These are phyloP conservation scores for Scyliorhinus canicula DNA, from an alignment of 2,797 vertebrate genomes.

Conservation along the genomic window DNA sequence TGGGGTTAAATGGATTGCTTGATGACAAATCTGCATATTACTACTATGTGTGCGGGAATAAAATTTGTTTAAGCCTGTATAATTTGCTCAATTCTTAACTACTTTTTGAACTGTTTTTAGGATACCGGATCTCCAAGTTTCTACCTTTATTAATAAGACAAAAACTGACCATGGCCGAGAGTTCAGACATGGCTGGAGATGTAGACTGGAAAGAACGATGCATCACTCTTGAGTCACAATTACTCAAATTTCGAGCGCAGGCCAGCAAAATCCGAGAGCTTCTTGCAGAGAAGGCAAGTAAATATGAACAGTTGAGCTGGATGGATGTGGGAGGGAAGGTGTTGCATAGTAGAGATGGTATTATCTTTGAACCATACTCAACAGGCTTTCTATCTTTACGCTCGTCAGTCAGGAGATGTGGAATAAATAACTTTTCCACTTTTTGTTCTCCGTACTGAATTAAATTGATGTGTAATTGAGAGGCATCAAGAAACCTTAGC, in stretches of 20 bases:
- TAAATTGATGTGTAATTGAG: background rate
- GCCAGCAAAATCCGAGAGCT: constrained; percentile 90
- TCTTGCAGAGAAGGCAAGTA: constrained; percentile 84
- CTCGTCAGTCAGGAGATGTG: background rate
- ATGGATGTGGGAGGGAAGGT: too few species aligned
- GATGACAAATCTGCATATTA: background rate
- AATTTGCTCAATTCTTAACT: background rate
- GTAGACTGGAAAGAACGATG: constrained; percentile 93
- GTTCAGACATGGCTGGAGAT: constrained; percentile 66
- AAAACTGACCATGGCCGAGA: constrained; percentile 69
- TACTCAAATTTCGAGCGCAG: constrained; percentile 90
- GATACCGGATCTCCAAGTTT: background rate
- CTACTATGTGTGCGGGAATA: background rate
- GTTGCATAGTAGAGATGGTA: too few species aligned
- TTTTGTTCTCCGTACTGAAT: background rate
- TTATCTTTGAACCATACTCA: background rate
- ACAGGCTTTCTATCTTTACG: background rate
- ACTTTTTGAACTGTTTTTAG: background rate
- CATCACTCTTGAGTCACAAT: constrained; percentile 79
- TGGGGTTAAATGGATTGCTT: background rate
- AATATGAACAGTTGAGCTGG: background rate
- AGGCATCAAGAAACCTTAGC: background rate
- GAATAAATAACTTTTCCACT: background rate
- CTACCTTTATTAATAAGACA: background rate
- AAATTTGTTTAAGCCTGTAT: background rate